phyloP scores from a whole-genome alignment of 1,140 invertebrate genomes.

The Calosoma granatense region DNA sequence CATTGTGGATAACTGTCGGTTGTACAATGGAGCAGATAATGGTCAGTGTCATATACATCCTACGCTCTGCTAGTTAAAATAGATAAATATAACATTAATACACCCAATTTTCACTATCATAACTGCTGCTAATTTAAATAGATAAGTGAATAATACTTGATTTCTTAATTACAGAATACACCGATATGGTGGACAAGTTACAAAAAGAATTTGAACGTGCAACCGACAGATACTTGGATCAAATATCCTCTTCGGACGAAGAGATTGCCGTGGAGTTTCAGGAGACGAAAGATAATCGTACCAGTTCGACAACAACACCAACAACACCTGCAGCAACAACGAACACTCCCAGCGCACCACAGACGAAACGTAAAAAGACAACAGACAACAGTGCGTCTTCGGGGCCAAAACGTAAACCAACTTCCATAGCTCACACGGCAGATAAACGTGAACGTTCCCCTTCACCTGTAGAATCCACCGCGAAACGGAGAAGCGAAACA shows the following conservation, averaged over 20 bases:
- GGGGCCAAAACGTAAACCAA: constrained; percentile 21
- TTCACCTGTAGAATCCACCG: constrained; percentile 21
- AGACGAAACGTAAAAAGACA: constrained; percentile 2
- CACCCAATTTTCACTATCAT: not conserved
- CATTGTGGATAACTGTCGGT: constrained; percentile 82
- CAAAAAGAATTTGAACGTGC: constrained; percentile 67
- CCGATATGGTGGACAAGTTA: constrained; percentile 75
- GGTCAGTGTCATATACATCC: constrained; percentile 44
- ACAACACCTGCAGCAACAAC: constrained; percentile 11
- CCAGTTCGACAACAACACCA: constrained; percentile 17
- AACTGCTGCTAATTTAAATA: too few relatives aligned
- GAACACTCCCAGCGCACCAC: not conserved
- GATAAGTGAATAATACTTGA: too few relatives aligned
- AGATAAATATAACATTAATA: constrained; percentile 10
- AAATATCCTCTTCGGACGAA: constrained; percentile 67
- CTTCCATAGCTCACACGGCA: constrained; percentile 22
- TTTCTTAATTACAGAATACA: constrained; percentile 61
- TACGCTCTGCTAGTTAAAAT: not conserved
- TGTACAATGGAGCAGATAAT: constrained; percentile 86
- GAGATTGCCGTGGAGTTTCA: constrained; percentile 55
- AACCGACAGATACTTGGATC: constrained; percentile 69
- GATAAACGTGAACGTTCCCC: constrained; percentile 22
- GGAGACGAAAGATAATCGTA: constrained; percentile 21
- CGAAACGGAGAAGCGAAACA: constrained; percentile 19
- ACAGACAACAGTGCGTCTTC: not conserved